Base-by-base conservation (phyloP, 2,888 invertebrate genomes). In the Acronicta psi region DNA sequence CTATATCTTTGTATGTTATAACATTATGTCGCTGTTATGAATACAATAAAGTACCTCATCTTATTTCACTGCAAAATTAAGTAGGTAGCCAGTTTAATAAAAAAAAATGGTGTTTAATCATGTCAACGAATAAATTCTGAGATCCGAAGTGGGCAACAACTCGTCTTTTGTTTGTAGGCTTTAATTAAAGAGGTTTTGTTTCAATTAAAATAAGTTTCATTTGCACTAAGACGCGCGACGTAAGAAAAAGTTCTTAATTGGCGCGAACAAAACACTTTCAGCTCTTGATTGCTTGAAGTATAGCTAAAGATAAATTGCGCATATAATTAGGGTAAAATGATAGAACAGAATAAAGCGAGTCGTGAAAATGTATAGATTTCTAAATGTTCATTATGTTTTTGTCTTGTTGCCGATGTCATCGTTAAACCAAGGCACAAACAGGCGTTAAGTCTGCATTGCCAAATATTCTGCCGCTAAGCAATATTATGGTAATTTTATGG, bases 181-280 rank as follows among this genome's bases (percentile, higher is more conserved):
- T 74, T 75, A 73, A 78, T 75, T 75, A 70, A 74, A 54, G 64
- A 73, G 68, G 66, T 75, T 75, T 72, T 70, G 69, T 73, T 71
- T 73, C 72, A 68, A 69, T 71, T 67, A 75, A 73, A 67, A 72
- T 65, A 69, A 51, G 63, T 70, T 67, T 64, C 53, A 57, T 74
- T 73, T 74, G 51, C 59, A 46, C 45, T 47, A n/a, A n/a, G n/a
- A n/a, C n/a, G n/a, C n/a, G n/a, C n/a, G n/a, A 43, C 45, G 49
- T 29, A 41, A 65, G 53, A 55, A 57, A 71, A 56, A 68, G 41
- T 69, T 69, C 49, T 61, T 67, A 52, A 63, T 63, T 70, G 46
- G 42, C 44, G 52, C 18, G 14, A 57, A 64, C 69, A 56, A 38
- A 71, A 69, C 55, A 69, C 50, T 69, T 63, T 49, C 13, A 56